Evolutionary conservation across 2,113 vertebrate species (phyloP).

Genomic region (Paramormyrops kingsleyae): DNA sequence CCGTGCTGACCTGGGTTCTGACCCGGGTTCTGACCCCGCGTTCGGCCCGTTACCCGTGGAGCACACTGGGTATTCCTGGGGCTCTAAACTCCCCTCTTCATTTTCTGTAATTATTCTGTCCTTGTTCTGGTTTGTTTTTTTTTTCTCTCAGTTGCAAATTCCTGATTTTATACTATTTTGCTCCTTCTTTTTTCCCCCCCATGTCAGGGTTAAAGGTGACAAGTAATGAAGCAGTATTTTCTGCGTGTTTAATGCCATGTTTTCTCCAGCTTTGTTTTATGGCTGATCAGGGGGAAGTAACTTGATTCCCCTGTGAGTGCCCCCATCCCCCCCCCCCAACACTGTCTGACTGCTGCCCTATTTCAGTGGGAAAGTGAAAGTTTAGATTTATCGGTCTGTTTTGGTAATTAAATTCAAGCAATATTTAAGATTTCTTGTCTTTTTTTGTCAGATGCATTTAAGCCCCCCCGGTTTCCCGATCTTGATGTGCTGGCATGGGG

Average conservation of each 20-base stretch:
- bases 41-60: not conserved
- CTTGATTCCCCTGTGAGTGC: not conserved
- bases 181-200: not conserved
- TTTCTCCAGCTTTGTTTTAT: not conserved
- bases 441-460: not conserved
- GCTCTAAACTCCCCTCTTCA: not conserved
- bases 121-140: not conserved
- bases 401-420: not conserved
- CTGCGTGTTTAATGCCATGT: not conserved
- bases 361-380: not conserved
- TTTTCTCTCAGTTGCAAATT: not conserved
- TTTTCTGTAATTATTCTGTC: not conserved
- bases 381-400: not conserved
- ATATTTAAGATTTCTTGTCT: not conserved
- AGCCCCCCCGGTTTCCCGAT: not conserved
- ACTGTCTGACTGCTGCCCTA: not conserved
- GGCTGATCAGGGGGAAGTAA: not conserved
- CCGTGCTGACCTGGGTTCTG: not conserved
- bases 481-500: not conserved
- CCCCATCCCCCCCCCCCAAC: not conserved
- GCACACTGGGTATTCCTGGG: not conserved
- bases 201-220: not conserved
- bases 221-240: not conserved
- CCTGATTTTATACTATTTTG: not conserved
- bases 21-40: not conserved